Base-by-base conservation (phyloP, 30 jellyfish, hydroid and myxozoan genomes). In the Aurelia aurita region DNA sequence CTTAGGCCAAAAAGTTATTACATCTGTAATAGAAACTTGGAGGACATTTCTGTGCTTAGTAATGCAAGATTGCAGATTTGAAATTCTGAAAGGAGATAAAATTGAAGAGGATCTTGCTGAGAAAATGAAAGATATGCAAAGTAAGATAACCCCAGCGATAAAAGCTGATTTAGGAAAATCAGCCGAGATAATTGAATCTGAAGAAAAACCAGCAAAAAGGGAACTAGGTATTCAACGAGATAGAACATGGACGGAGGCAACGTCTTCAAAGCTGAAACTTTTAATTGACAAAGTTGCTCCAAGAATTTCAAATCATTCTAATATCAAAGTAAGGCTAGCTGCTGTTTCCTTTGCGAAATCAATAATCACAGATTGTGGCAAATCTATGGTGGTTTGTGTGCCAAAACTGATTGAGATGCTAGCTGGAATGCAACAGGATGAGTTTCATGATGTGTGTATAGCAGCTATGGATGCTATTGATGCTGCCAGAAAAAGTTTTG, bases 341-440 rank as follows among this genome's bases (percentile, higher is more conserved):
- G 82, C 86, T 2, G 69, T 87, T 20, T 32, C 63, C 0, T 87
- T 92, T 58, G 74, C 84, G 21, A 71, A 87, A 46, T 16, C 75
- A 16, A 20, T 92, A 1, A 25, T 86, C 43, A 21, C 16, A 12
- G 55, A 58, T 3, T 92, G 98, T 60, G 46, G 73, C 29, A 63
- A 14, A 23, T 55, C 96, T 45, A 72, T 92, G 95, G 39, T 44
- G 5, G 66, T 32, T 19, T 84, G 84, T 20, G 44, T 66, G 20
- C 92, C 89, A 6, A 79, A 0, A 45, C 65, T 84, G 32, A 31
- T 92, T 25, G 96, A 78, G 60, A 68, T 71, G 21, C 64, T 92
- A 5, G 96, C 95, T 16, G 89, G 93, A 32, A 31, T 86, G 79
- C 80, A 74, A 29, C 53, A 85, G 64, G 98, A 86, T 86, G 96